These are phyloP conservation scores for Enoplosus armatus DNA, from an alignment of 2,797 vertebrate genomes.

Conservation along the genomic window DNA sequence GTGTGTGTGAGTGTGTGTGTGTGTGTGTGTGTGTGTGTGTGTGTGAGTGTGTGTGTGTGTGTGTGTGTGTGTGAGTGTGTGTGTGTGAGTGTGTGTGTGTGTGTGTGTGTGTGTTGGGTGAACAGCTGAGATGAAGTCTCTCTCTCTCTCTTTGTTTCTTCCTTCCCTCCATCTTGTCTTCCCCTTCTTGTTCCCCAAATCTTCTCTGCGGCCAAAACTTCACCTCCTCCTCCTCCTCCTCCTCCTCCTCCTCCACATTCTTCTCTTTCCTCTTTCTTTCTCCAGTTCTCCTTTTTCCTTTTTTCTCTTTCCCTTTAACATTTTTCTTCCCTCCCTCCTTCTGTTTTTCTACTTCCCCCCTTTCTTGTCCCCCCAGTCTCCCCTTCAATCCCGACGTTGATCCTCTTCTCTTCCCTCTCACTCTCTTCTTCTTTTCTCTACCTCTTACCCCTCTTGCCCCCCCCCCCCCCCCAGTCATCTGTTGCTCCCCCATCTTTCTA, in stretches of 20 bases:
- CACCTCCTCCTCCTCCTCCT: not conserved
- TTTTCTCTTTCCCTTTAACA: not conserved
- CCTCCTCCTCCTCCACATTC: not conserved
- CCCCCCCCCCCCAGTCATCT: not conserved
- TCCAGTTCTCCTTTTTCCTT: not conserved
- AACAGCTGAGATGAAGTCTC: not conserved
- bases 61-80: too few relatives aligned
- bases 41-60: too few relatives aligned
- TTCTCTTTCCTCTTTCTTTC: not conserved
- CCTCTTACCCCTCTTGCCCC: not conserved
- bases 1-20: too few relatives aligned
- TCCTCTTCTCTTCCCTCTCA: not conserved
- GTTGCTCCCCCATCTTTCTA: not conserved
- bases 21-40: too few relatives aligned
- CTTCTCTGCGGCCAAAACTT: slow-evolving; percentile 45
- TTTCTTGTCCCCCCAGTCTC: slow-evolving; percentile 4
- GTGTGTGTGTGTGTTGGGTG: too few relatives aligned
- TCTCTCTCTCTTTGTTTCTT: too few relatives aligned
- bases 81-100: too few relatives aligned
- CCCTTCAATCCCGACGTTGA: not conserved
- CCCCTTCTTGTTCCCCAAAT: not conserved
- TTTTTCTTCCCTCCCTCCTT: not conserved
- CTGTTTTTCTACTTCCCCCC: not conserved
- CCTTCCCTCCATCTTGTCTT: too few relatives aligned
- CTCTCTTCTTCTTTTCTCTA: not conserved